These are phyloP conservation scores for Oreochromis niloticus DNA, from an alignment of 2,113 vertebrate species.

Conservation along the genomic window DNA sequence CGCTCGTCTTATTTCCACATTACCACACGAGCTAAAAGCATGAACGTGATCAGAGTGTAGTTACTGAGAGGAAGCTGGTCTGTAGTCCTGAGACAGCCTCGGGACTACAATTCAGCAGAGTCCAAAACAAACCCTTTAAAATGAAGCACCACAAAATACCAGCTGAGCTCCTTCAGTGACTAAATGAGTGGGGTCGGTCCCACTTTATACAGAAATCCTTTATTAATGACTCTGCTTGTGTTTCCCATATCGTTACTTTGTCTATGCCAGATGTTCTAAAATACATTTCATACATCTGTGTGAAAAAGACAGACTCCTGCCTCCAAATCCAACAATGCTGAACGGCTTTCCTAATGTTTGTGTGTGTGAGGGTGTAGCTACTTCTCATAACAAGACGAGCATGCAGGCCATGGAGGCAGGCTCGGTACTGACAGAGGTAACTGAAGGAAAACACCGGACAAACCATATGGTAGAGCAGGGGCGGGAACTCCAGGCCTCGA, in stretches of 20 bases:
- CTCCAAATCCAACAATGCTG: not conserved
- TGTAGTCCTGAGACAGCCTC: not conserved
- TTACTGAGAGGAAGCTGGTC: not conserved
- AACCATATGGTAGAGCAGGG: not conserved
- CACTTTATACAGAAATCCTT: not conserved
- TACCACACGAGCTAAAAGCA: not conserved
- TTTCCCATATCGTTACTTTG: not conserved
- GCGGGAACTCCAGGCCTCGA: too few species aligned
- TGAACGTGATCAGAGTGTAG: not conserved
- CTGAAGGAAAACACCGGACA: not conserved
- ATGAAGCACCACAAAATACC: not conserved
- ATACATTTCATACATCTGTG: not conserved
- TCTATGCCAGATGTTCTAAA: not conserved
- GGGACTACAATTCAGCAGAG: not conserved
- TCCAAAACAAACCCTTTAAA: not conserved
- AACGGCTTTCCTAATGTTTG: accelerated
- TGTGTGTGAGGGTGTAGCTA: not conserved
- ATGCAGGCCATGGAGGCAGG: not conserved
- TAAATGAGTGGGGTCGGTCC: not conserved
- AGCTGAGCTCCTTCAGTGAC: not conserved
- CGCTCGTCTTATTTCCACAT: not conserved
- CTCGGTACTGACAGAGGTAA: not conserved
- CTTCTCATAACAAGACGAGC: not conserved
- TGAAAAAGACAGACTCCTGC: not conserved
- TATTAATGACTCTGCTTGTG: not conserved